Percentiles rank a stretch among this genome's conserved stretches.
These are phyloP conservation scores for Morinoia aosen DNA, from an alignment of 2,888 invertebrate genomes.

Conservation along the genomic window DNA sequence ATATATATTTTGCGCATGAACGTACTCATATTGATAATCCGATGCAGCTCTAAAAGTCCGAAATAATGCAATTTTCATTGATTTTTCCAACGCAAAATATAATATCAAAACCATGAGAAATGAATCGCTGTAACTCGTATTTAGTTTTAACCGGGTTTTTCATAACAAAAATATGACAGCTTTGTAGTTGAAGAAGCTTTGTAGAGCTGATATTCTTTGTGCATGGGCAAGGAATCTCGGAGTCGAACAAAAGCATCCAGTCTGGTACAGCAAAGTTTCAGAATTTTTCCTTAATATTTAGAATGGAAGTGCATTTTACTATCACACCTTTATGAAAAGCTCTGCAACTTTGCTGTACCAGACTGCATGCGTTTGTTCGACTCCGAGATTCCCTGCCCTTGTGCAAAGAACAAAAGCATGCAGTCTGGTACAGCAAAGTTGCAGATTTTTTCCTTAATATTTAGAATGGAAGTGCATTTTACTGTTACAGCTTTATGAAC, in stretches of 20 bases:
- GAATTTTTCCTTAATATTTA: background rate
- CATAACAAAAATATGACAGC: too few species aligned
- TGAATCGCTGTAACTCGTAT: too few species aligned
- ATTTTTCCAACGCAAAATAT: too few species aligned
- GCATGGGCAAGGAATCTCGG: background rate
- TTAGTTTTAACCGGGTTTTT: too few species aligned
- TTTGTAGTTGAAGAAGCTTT: too few species aligned
- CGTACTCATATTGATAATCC: too few species aligned
- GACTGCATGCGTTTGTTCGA: background rate
- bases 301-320: background rate
- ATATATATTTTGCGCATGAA: too few species aligned
- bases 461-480: background rate
- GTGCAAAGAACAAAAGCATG: background rate
- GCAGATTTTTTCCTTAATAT: background rate
- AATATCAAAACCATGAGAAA: too few species aligned
- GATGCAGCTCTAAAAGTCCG: too few species aligned
- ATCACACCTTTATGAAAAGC: background rate
- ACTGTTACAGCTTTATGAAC: background rate
- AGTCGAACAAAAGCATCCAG: background rate
- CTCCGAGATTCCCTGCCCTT: background rate
- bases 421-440: background rate
- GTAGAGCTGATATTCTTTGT: background rate
- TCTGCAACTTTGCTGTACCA: background rate
- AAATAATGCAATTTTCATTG: too few species aligned
- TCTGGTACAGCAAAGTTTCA: background rate